Evolutionary conservation across 2,888 invertebrate species (phyloP).

Genomic region (Agrotis segetum): DNA sequence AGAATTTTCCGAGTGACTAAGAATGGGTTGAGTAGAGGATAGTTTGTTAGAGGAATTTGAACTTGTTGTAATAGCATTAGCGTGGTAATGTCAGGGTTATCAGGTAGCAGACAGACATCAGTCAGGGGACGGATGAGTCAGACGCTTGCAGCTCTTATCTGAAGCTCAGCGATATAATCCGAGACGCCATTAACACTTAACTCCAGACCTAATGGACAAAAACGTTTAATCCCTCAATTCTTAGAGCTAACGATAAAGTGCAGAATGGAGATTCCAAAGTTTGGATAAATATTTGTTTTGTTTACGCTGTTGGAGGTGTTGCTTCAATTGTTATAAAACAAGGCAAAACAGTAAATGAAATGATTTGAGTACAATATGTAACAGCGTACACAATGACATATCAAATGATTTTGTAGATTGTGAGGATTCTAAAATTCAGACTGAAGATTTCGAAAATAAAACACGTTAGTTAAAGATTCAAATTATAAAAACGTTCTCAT

Average conservation of each 20-base stretch:
- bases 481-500: constrained; percentile 15
- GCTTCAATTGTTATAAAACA: background rate
- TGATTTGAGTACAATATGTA: background rate
- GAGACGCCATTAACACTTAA: constrained; percentile 88
- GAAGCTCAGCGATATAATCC: constrained; percentile 82
- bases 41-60: constrained; percentile 60
- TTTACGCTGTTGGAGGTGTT: constrained; percentile 12
- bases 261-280: constrained; percentile 73
- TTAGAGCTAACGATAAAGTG: constrained; percentile 79
- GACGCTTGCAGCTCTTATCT: constrained; percentile 80
- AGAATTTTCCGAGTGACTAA: constrained; percentile 31
- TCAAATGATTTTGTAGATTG: background rate
- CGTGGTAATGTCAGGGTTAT: constrained; percentile 72
- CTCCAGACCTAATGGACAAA: constrained; percentile 88
- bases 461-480: constrained; percentile 11
- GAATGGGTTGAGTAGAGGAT: constrained; percentile 23
- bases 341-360: background rate
- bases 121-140: constrained; percentile 82
- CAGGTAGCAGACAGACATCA: constrained; percentile 84
- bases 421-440: background rate
- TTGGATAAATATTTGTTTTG: constrained; percentile 62
- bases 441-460: background rate
- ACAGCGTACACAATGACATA: background rate
- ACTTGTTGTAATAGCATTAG: constrained; percentile 68
- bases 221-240: constrained; percentile 86